A percentile compares a stretch with the other conserved stretches of the same genome.
Evolutionary conservation across 2,113 vertebrate genomes (phyloP).

Genomic region (Serinus canaria): DNA sequence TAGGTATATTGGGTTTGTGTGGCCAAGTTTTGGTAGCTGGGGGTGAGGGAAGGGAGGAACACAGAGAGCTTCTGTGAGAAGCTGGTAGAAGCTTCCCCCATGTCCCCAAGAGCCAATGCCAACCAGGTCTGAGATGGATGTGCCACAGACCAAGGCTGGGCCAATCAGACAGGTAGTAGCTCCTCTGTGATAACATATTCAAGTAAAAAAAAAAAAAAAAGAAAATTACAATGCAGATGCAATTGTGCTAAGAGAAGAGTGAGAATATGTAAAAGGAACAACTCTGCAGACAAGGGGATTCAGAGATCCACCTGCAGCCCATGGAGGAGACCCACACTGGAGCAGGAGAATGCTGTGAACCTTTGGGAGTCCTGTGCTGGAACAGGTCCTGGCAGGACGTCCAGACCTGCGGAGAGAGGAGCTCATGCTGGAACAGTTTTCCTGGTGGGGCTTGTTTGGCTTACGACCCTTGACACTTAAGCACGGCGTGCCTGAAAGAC

Average conservation of each 20-base stretch:
- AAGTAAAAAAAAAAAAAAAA: background rate
- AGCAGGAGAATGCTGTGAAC: background rate
- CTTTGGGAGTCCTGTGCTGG: background rate
- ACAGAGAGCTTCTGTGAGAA: background rate
- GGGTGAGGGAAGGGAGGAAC: rapidly evolving
- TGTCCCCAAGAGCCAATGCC: rapidly evolving
- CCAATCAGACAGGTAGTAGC: background rate
- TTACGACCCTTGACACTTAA: rapidly evolving
- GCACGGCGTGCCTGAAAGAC: background rate
- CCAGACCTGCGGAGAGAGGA: background rate
- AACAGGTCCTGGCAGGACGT: background rate
- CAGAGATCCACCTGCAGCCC: background rate
- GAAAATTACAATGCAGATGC: background rate
- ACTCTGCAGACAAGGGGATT: background rate
- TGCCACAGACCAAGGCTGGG: background rate
- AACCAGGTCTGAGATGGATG: rapidly evolving
- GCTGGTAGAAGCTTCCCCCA: background rate
- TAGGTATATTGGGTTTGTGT: background rate
- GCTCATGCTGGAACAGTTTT: background rate
- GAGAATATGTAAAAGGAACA: too few relatives aligned
- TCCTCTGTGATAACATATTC: background rate
- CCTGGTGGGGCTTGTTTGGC: too few relatives aligned
- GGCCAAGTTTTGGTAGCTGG: background rate
- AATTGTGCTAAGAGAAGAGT: rapidly evolving
- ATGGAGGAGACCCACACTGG: rapidly evolving